A percentile compares a stretch with the other conserved stretches of the same genome.
Evolutionary conservation across 1,140 invertebrate genomes (phyloP).

Genomic region (Eubasilissa regina): DNA sequence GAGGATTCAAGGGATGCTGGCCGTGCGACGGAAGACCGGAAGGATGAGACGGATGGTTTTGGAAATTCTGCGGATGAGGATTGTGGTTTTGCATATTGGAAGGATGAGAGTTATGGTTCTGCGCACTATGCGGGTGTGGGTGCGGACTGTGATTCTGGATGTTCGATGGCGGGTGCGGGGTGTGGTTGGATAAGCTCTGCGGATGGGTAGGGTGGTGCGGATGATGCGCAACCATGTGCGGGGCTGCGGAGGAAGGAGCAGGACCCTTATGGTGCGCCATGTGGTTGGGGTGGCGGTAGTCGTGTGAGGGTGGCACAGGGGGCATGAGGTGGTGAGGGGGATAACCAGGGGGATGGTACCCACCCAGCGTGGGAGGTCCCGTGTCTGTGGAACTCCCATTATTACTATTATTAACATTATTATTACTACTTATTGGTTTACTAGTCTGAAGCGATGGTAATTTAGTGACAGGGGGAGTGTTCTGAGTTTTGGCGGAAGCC

Average conservation of each 20-base stretch:
- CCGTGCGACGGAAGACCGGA: constrained; percentile 51
- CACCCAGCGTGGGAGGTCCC: constrained; percentile 47
- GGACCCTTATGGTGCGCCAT: constrained; percentile 44
- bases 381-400: constrained; percentile 44
- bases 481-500: constrained; percentile 58
- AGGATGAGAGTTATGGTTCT: constrained; percentile 30
- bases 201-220: constrained; percentile 49
- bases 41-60: constrained; percentile 63
- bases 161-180: constrained; percentile 17
- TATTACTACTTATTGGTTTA: constrained; percentile 59
- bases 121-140: constrained; percentile 38
- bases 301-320: constrained; percentile 60
- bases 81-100: constrained; percentile 68
- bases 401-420: constrained; percentile 54
- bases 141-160: constrained; percentile 10
- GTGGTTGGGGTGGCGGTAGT: constrained; percentile 66
- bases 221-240: constrained; percentile 41
- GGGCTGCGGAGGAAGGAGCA: constrained; percentile 10
- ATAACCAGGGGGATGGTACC: constrained; percentile 53
- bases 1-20: constrained; percentile 41
- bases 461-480: constrained; percentile 57
- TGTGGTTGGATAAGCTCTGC: constrained; percentile 23
- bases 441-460: constrained; percentile 54
- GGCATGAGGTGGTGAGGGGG: constrained; percentile 52
- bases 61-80: constrained; percentile 71